phyloP scores from a whole-genome alignment of 2,888 invertebrate species.

The Coenonympha glycerion region DNA sequence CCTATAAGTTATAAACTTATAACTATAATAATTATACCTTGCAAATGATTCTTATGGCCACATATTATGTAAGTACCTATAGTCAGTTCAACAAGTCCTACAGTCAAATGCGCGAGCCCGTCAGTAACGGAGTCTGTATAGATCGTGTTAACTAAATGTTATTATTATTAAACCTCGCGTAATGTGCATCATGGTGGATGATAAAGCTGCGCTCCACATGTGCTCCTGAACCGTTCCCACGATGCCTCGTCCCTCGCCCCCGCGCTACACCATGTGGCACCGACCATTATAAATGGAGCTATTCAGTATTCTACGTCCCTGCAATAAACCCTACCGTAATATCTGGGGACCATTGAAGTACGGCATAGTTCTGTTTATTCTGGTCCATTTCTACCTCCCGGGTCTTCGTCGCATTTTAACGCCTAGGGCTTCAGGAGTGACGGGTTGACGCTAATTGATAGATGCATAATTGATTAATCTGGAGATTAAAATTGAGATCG shows the following conservation, averaged over 20 bases:
- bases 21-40: constrained; percentile 15
- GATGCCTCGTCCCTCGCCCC: constrained; percentile 42
- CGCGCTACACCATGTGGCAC: constrained; percentile 55
- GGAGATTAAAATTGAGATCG: constrained; percentile 40
- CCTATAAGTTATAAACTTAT: constrained; percentile 17
- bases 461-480: constrained; percentile 63
- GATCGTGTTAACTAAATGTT: constrained; percentile 60
- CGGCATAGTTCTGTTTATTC: constrained; percentile 36
- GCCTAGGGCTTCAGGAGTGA: constrained; percentile 66
- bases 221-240: constrained; percentile 64
- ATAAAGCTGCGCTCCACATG: constrained; percentile 73
- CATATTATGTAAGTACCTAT: too few relatives aligned
- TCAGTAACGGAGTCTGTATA: constrained; percentile 45
- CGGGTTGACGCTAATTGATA: constrained; percentile 60
- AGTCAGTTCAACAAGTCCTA: too few relatives aligned
- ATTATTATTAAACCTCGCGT: constrained; percentile 63
- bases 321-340: constrained; percentile 24
- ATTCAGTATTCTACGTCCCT: constrained; percentile 37
- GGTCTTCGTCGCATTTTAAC: constrained; percentile 55
- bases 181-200: constrained; percentile 55
- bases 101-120: constrained; percentile 48
- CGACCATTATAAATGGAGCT: constrained; percentile 49
- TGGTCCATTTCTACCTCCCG: constrained; percentile 63
- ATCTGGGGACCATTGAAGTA: constrained; percentile 17
- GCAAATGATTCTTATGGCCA: background rate